Conservation (phyloP, 64 coral and sea anemone species). For the Montipora capricornis region DNA sequence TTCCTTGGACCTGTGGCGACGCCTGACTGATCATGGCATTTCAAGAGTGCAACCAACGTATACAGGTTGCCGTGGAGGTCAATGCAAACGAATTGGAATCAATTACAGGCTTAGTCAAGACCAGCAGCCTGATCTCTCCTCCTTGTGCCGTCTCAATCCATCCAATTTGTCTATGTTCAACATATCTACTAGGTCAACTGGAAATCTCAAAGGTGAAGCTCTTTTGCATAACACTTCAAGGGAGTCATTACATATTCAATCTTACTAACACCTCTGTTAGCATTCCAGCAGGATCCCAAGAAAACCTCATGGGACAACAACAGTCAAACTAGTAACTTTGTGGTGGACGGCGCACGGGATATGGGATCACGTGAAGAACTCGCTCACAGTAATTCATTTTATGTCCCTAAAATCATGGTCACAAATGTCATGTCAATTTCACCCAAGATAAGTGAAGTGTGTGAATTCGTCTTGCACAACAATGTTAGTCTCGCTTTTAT, state of each 20-base stretch:
- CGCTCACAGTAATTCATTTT: slow-evolving; percentile 12
- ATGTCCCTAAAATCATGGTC: slow-evolving; percentile 75
- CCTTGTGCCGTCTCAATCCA: slow-evolving; percentile 1
- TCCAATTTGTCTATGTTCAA: slow-evolving; percentile 15
- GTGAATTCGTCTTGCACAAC: slow-evolving; percentile 76
- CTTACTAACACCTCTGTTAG: slow-evolving; percentile 35
- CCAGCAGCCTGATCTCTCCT: slow-evolving; percentile 18
- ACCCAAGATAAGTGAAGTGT: slow-evolving; percentile 83
- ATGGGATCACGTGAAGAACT: slow-evolving; percentile 5
- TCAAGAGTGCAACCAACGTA: slow-evolving; percentile 49
- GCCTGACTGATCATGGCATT: slow-evolving; percentile 50
- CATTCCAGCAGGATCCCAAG: no score
- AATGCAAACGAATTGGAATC: slow-evolving; percentile 48
- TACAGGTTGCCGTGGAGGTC: slow-evolving; percentile 51
- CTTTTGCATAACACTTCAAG: slow-evolving; percentile 51
- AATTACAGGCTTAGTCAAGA: background rate
- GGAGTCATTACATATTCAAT: slow-evolving; percentile 70
- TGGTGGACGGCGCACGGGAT: background rate
- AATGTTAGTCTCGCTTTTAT: slow-evolving; percentile 51
- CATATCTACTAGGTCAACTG: slow-evolving; percentile 37
- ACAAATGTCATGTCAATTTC: slow-evolving; percentile 78
- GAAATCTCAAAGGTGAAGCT: slow-evolving; percentile 16
- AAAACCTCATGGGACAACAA: no score
- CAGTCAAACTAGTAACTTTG: background rate
- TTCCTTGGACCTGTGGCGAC: slow-evolving; percentile 27